Conservation (phyloP, 2,113 vertebrate genomes). For the Scomber scombrus region DNA sequence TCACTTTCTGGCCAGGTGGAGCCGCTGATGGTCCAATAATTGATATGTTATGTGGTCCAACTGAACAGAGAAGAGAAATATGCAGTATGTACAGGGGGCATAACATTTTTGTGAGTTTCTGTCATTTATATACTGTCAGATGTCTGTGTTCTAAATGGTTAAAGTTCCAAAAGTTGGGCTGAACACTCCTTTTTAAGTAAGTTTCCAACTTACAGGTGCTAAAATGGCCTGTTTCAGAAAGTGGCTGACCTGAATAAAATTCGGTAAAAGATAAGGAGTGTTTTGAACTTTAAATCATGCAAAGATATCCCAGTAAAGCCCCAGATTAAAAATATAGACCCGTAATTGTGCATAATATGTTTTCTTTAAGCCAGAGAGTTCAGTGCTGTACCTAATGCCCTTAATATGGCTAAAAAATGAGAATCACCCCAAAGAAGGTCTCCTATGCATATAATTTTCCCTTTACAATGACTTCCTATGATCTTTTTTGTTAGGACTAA, state of each 20-base stretch:
- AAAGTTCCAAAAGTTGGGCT: too few species aligned
- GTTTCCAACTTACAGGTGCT: too few species aligned
- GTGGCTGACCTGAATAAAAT: too few species aligned
- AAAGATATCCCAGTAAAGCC: too few species aligned
- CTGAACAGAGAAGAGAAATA: slow-evolving; percentile 44
- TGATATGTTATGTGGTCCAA: slow-evolving; percentile 71
- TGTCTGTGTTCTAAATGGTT: too few species aligned
- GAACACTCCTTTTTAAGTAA: too few species aligned
- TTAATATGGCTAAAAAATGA: neutral
- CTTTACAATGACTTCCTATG: neutral
- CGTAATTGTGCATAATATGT: too few species aligned
- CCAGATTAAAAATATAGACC: too few species aligned
- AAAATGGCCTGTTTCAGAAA: too few species aligned
- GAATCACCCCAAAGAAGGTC: neutral
- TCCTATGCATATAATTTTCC: neutral
- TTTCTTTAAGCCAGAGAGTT: neutral
- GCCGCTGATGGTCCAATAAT: slow-evolving; percentile 52
- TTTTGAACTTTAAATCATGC: too few species aligned
- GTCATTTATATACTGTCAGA: neutral
- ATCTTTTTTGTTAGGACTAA: neutral
- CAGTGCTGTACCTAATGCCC: neutral
- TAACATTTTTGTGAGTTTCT: too few species aligned
- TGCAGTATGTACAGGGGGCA: neutral
- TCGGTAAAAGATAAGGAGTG: too few species aligned
- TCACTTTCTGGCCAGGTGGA: slow-evolving; percentile 52